Percentiles rank a stretch among this genome's conserved stretches.
These are phyloP conservation scores for Pseudococcus jackbeardsleyi DNA, from an alignment of 2,888 invertebrate species.

Conservation along the genomic window DNA sequence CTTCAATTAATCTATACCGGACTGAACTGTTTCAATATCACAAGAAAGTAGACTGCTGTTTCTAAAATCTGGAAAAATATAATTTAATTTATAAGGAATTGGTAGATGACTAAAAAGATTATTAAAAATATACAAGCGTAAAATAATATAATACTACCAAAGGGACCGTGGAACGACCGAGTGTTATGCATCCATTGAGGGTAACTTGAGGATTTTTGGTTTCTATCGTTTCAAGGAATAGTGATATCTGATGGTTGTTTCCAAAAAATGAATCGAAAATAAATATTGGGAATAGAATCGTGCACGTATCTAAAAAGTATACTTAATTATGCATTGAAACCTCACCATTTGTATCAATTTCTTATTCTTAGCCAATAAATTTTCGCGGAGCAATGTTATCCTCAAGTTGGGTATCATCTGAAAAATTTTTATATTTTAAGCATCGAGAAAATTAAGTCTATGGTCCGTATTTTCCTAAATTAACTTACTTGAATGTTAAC, in stretches of 20 bases:
- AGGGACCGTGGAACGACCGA: neutral
- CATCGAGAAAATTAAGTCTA: too few species aligned
- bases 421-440: neutral
- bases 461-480: neutral
- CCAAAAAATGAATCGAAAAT: neutral
- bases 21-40: neutral
- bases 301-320: neutral
- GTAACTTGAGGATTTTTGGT: neutral
- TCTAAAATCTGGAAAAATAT: neutral
- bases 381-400: neutral
- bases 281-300: neutral
- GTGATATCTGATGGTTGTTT: neutral
- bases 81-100: neutral
- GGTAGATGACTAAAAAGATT: too few species aligned
- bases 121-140: neutral
- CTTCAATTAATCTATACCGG: too few species aligned
- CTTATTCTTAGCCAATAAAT: neutral
- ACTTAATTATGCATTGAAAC: neutral
- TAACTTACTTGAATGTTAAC: neutral
- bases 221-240: slow-evolving; percentile 14
- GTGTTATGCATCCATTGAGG: neutral
- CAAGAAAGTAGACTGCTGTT: neutral
- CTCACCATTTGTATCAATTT: neutral
- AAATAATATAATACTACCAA: neutral
- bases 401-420: neutral